Evolutionary conservation across 1,140 invertebrate genomes (phyloP), one percentile per base, ranked within the genome.

Genomic region (Pseudomyrmex flavicornis): DNA sequence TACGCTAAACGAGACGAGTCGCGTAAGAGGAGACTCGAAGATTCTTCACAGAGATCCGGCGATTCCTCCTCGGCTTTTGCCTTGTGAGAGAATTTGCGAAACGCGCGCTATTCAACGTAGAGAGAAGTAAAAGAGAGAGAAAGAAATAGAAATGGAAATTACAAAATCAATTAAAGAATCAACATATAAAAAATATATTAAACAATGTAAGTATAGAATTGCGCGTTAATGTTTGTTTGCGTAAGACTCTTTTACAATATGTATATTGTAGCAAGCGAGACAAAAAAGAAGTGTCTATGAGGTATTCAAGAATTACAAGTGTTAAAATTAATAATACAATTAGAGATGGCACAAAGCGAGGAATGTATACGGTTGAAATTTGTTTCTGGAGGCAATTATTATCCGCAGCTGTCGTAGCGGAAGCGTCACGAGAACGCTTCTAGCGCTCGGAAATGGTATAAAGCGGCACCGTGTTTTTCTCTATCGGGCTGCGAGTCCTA

Each of bases 361-460:
- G 26, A 8, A 44, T 54, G 35, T 7, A 17, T 17, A 26, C 52
- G 76, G 65, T 52, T 58, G 50, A 70, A 59, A 70, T 58, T 54
- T 35, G 35, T 17, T 69, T 58, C 4, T n/a, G 35, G 52, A 58
- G 63, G 20, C 65, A 70, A 69, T 79, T 79, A 69, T 79, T 79
- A 54, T 74, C 65, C 76, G 76, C 76, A 79, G 65, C 76, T 79
- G 79, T 52, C 56, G 58, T 63, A 20, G 58, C 79, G 79, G 79
- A 72, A 74, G 70, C 35, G 35, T 74, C n/a, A 10, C 58, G 13
- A 15, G 79, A 52, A 68, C 54, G 69, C 79, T 56, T 48, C 13
- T 62, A 44, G 48, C 48, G 69, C 20, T 44, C 35, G 35, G 70
- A 13, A 44, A 46, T 44, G 58, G 70, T 20, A 62, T 35, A 35